Evolutionary conservation across 1,140 invertebrate species (phyloP).

Genomic region (Drosophila pruinosa): DNA sequence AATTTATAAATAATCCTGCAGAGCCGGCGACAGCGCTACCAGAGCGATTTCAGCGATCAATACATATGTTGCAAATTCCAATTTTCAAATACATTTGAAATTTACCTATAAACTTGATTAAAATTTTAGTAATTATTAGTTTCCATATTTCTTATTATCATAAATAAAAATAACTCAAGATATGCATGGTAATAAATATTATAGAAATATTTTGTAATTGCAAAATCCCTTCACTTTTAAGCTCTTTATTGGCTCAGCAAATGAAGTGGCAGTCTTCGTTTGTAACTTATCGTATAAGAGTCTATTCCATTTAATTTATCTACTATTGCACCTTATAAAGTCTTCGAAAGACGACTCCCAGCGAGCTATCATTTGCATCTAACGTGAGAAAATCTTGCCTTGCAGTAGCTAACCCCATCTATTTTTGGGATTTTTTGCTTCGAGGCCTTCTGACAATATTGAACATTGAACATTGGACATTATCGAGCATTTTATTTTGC

Average conservation of each 20-base stretch:
- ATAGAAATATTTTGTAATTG: not conserved
- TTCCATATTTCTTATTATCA: no score
- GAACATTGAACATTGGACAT: slow-evolving; percentile 39
- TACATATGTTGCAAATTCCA: not conserved
- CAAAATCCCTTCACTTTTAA: not conserved
- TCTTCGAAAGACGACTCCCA: not conserved
- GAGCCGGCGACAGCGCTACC: not conserved
- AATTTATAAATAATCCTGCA: slow-evolving; percentile 58
- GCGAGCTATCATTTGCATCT: not conserved
- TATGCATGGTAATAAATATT: no score
- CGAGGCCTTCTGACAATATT: slow-evolving; percentile 4
- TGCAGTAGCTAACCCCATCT: not conserved
- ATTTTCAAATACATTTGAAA: not conserved
- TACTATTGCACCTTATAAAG: not conserved
- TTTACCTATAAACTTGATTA: no score
- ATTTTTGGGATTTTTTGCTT: not conserved
- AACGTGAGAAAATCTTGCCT: not conserved
- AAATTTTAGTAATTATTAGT: no score
- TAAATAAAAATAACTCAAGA: no score
- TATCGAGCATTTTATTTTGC: slow-evolving; percentile 67
- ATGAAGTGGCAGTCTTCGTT: not conserved
- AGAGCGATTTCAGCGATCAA: slow-evolving; percentile 1
- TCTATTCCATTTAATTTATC: not conserved
- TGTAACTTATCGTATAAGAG: not conserved
- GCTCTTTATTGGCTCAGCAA: not conserved